Conservation (phyloP, 2,888 invertebrate species). For the Euphydryas editha region DNA sequence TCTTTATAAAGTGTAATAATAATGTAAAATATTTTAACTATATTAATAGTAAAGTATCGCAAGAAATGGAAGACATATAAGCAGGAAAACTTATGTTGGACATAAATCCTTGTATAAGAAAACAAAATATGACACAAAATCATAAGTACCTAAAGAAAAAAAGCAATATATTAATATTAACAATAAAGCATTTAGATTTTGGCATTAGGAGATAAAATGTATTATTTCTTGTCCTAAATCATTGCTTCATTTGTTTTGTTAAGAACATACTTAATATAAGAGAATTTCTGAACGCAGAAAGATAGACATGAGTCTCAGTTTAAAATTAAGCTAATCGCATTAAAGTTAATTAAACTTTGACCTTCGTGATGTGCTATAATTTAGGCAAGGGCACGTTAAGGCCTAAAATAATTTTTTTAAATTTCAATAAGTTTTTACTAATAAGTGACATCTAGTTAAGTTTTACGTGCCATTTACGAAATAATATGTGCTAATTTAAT, state of each 20-base stretch:
- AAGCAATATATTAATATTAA: constrained; percentile 45
- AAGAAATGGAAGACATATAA: not conserved
- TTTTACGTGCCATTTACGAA: not conserved
- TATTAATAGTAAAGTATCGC: not conserved
- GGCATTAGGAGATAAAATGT: constrained; percentile 49
- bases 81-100: not conserved
- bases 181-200: constrained; percentile 49
- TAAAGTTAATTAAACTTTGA: constrained; percentile 35
- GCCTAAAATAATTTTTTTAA: not conserved
- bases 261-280: constrained; percentile 12
- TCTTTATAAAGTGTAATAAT: not conserved
- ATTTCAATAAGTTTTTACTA: not conserved
- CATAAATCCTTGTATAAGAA: constrained; percentile 10
- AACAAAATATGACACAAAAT: constrained; percentile 16
- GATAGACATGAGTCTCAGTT: constrained; percentile 12
- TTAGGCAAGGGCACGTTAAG: constrained; percentile 29
- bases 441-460: not conserved
- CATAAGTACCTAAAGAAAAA: constrained; percentile 20
- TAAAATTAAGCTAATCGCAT: constrained; percentile 31
- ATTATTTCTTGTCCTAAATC: constrained; percentile 44
- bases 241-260: constrained; percentile 18
- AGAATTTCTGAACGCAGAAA: not conserved
- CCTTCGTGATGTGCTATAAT: constrained; percentile 27
- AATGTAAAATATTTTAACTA: not conserved
- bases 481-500: not conserved